Percentiles rank a stretch among this genome's conserved stretches.
Evolutionary conservation across 2,888 invertebrate genomes (phyloP).

Genomic region (Smittia aterrima): DNA sequence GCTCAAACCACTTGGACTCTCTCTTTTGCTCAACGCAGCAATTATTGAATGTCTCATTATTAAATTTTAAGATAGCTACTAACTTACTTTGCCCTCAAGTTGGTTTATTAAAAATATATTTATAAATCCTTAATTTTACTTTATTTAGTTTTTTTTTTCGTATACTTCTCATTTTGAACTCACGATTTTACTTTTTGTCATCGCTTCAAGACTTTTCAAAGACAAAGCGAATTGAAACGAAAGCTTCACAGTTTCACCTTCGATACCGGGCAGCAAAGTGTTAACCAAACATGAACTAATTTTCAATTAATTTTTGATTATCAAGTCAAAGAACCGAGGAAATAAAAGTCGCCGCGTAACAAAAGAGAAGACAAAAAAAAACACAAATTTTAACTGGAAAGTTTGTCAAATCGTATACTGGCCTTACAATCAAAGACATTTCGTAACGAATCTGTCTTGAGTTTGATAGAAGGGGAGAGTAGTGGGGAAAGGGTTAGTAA

Average conservation of each 20-base stretch:
- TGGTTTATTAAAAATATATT: constrained; percentile 27
- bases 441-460: background rate
- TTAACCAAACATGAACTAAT: constrained; percentile 7
- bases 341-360: background rate
- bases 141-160: constrained; percentile 46
- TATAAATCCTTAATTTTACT: constrained; percentile 21
- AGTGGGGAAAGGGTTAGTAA: background rate
- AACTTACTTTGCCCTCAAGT: constrained; percentile 14
- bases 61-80: constrained; percentile 9
- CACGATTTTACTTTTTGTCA: constrained; percentile 47
- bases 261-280: background rate
- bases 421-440: constrained; percentile 11
- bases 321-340: background rate
- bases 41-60: background rate
- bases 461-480: no score
- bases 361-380: no score
- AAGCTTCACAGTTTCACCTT: background rate
- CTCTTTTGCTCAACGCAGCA: background rate
- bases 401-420: constrained; percentile 27
- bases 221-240: background rate
- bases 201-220: background rate
- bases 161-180: constrained; percentile 56
- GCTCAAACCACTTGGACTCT: background rate
- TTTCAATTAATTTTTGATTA: background rate
- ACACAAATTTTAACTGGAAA: constrained; percentile 8